Evolutionary conservation across 2,888 invertebrate species (phyloP), one percentile per base, ranked within the genome.

Genomic region (Xanthorhoe designata): DNA sequence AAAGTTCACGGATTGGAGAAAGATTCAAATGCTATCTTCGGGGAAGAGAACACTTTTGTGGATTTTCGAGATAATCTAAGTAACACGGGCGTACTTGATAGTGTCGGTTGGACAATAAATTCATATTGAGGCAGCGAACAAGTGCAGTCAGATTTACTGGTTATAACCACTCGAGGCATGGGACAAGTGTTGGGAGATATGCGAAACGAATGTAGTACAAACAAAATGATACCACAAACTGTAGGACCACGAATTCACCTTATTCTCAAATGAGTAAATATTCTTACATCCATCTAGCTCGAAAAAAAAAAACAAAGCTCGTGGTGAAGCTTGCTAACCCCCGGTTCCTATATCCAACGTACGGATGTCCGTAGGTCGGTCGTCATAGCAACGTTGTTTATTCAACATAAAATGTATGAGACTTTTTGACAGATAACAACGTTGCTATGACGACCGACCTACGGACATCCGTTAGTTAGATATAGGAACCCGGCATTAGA

Each of bases 71-170:
- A 70, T 69, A 47, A 67, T 65, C 66, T 70, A 69, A 63, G 64
- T 53, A 62, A 74, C 79, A 82, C 86, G 85, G 78, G 85, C 83
- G 86, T 80, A 74, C 87, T 81, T 83, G 82, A 80, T 81, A 80
- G 74, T 72, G 80, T 56, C 84, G 77, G 73, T 78, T 78, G 82
- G 78, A 87, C 87, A 89, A 89, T 90, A 90, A 89, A 86, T 86
- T 87, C 79, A 87, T 86, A 86, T 86, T 83, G 87, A 83, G 81
- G 75, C 79, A 49, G 78, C 79, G 81, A 76, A 78, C 82, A 72
- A 75, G 75, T 80, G 79, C 81, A 81, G 81, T 80, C 83, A 82
- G 87, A 85, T 88, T 87, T 86, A 87, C 88, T 86, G 82, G 86
- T 83, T 80, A 77, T 77, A 83, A 84, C 87, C 84, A 87, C 85